Evolutionary conservation across 2,888 invertebrate species (phyloP).

Genomic region (Callimorpha dominula): DNA sequence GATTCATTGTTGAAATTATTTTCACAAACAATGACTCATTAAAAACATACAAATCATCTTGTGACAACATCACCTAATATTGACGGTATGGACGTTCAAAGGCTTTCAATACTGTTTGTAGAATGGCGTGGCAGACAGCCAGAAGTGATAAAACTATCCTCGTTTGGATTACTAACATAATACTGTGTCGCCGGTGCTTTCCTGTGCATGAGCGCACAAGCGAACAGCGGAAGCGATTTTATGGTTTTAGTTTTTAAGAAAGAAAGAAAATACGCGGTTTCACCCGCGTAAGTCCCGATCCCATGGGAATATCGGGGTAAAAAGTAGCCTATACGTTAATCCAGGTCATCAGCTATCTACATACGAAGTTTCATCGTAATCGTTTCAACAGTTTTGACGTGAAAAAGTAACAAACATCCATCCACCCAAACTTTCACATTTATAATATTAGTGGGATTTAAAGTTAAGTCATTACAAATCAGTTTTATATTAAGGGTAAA

Average conservation of each 20-base stretch:
- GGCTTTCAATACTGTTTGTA: slow-evolving; percentile 27
- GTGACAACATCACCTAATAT: slow-evolving; percentile 4
- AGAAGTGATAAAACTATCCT: slow-evolving; percentile 48
- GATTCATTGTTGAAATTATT: slow-evolving; percentile 7
- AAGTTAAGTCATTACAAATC: too few species aligned
- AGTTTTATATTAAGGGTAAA: too few species aligned
- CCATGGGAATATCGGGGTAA: too few species aligned
- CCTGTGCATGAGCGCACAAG: slow-evolving; percentile 20
- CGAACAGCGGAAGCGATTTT: slow-evolving; percentile 32
- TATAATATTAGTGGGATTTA: too few species aligned
- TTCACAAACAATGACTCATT: slow-evolving; percentile 1
- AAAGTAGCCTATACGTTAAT: too few species aligned
- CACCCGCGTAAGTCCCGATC: too few species aligned
- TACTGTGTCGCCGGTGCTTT: slow-evolving; percentile 29
- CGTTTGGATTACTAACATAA: slow-evolving; percentile 35
- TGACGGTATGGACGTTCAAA: slow-evolving; percentile 29
- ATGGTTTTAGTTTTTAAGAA: neutral
- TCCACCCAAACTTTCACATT: too few species aligned
- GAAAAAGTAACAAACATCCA: too few species aligned
- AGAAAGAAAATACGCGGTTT: too few species aligned
- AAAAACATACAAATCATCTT: neutral
- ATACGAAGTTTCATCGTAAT: too few species aligned
- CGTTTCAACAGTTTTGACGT: too few species aligned
- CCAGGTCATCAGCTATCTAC: too few species aligned
- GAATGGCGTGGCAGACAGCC: slow-evolving; percentile 51